Percentiles rank a stretch among this genome's conserved stretches.
Conservation (phyloP, 2,888 invertebrate species). For the Desoria tigrina region DNA sequence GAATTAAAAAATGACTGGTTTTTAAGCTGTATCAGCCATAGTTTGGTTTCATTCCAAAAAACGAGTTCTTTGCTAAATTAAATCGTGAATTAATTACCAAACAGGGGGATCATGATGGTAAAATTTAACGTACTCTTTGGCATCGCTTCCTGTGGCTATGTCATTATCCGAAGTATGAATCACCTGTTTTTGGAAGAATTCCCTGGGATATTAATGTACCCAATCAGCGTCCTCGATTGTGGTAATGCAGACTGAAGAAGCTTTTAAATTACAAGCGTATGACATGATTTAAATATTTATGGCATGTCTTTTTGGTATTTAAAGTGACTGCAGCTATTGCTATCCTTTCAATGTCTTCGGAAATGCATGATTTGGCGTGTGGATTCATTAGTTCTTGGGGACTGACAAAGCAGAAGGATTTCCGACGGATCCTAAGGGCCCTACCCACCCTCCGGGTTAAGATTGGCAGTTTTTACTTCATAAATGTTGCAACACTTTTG, state of each 20-base stretch:
- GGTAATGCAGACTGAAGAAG: too few species aligned
- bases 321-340: slow-evolving; percentile 38
- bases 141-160: slow-evolving; percentile 29
- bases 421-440: slow-evolving; percentile 30
- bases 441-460: slow-evolving; percentile 34
- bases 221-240: slow-evolving; percentile 29
- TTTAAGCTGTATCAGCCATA: too few species aligned
- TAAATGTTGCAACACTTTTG: slow-evolving; percentile 34
- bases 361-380: slow-evolving; percentile 32
- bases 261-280: slow-evolving; percentile 7
- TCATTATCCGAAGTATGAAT: slow-evolving; percentile 33
- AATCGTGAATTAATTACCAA: too few species aligned
- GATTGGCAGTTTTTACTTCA: slow-evolving; percentile 33
- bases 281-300: not conserved
- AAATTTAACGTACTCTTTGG: slow-evolving; percentile 3
- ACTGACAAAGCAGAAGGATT: slow-evolving; percentile 34
- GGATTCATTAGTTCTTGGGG: slow-evolving; percentile 41
- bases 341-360: slow-evolving; percentile 28
- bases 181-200: slow-evolving; percentile 37
- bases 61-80: too few species aligned
- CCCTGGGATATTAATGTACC: slow-evolving; percentile 36
- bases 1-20: too few species aligned
- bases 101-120: slow-evolving; percentile 10
- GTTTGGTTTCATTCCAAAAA: too few species aligned
- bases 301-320: too few species aligned